These are phyloP conservation scores for Drosophila insularis DNA, from an alignment of 1,140 invertebrate species.

Conservation along the genomic window DNA sequence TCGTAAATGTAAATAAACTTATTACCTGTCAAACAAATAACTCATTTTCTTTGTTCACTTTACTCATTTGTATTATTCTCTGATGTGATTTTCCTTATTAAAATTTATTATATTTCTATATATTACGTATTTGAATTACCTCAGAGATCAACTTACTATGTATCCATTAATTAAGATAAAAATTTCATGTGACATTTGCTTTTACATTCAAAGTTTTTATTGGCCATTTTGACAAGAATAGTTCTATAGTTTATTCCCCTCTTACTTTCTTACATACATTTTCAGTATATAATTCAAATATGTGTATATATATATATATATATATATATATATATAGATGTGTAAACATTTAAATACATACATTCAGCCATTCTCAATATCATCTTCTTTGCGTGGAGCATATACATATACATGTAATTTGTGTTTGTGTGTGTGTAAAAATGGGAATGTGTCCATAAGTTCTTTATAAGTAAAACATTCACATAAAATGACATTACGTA, in stretches of 20 bases:
- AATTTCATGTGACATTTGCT: slow-evolving; percentile 12
- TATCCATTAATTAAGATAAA: too few species aligned
- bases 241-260: slow-evolving; percentile 63
- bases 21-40: neutral
- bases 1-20: neutral
- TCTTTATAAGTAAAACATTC: slow-evolving; percentile 52
- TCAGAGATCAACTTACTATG: too few species aligned
- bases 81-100: too few species aligned
- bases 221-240: slow-evolving; percentile 82
- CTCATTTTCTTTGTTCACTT: neutral
- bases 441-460: slow-evolving; percentile 55
- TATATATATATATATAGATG: slow-evolving; percentile 57
- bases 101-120: too few species aligned
- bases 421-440: slow-evolving; percentile 34
- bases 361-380: slow-evolving; percentile 41
- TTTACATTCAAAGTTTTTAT: slow-evolving; percentile 74
- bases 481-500: slow-evolving; percentile 45
- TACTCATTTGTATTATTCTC: too few species aligned
- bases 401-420: slow-evolving; percentile 4
- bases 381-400: slow-evolving; percentile 25
- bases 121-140: too few species aligned
- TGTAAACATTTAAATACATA: slow-evolving; percentile 59
- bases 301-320: too few species aligned
- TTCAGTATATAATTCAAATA: slow-evolving; percentile 41
- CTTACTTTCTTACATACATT: slow-evolving; percentile 52